phyloP scores from a whole-genome alignment of 2,888 invertebrate genomes.

The Alsophila aescularia region DNA sequence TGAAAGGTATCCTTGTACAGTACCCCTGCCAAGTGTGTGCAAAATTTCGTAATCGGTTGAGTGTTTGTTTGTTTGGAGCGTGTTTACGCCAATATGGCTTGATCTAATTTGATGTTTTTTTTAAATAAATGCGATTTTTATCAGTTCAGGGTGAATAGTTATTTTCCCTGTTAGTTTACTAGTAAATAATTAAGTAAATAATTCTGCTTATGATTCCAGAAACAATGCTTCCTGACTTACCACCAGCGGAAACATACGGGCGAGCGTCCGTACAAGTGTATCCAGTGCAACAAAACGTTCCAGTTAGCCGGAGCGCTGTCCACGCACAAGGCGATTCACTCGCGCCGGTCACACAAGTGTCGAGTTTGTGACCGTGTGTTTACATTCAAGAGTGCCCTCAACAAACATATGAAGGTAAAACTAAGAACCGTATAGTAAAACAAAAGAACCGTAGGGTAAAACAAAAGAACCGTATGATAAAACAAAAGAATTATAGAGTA shows the following conservation, averaged over 20 bases:
- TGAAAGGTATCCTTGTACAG: too few relatives aligned
- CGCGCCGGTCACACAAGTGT: conserved; percentile 29
- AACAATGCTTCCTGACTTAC: conserved; percentile 45
- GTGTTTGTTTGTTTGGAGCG: too few relatives aligned
- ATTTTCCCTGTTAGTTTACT: too few relatives aligned
- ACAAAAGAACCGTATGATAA: background rate
- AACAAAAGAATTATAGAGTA: too few relatives aligned
- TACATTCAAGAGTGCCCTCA: conserved; percentile 43
- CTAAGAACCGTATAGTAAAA: conserved; percentile 43
- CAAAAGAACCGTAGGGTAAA: conserved; percentile 46
- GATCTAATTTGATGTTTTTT: too few relatives aligned
- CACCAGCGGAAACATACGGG: conserved; percentile 54
- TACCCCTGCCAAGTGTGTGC: too few relatives aligned
- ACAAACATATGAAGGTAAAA: conserved; percentile 50
- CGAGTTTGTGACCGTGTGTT: conserved; percentile 42
- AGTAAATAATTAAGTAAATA: too few relatives aligned
- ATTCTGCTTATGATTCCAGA: conserved; percentile 37
- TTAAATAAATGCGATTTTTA: too few relatives aligned
- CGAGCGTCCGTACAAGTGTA: conserved; percentile 50
- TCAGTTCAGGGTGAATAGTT: too few relatives aligned
- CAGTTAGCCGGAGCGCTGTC: conserved; percentile 35
- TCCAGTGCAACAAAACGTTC: conserved; percentile 43
- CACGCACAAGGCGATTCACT: conserved; percentile 38
- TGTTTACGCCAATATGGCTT: too few relatives aligned
- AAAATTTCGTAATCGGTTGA: too few relatives aligned